A percentile compares a stretch with the other conserved stretches of the same genome.
Conservation (phyloP, 2,888 invertebrate genomes). For the Amaurobius ferox region DNA sequence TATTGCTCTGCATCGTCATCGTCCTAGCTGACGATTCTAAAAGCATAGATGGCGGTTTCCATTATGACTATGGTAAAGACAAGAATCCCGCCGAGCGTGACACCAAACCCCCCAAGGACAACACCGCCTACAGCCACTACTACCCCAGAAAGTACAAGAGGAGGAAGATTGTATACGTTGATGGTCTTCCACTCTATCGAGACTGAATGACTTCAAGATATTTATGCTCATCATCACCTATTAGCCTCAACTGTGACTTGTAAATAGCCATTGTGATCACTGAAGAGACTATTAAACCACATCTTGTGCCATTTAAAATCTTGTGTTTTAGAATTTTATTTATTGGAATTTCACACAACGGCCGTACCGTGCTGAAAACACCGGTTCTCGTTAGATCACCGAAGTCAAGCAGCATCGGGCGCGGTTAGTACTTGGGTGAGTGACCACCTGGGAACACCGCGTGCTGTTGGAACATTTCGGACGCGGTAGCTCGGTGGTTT, state of each 20-base stretch:
- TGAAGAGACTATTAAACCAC: neutral
- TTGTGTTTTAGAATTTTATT: no score
- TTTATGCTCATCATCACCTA: neutral
- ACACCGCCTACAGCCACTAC: slow-evolving; percentile 38
- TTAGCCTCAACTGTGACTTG: neutral
- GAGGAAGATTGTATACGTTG: slow-evolving; percentile 32
- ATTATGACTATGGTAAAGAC: slow-evolving; percentile 58
- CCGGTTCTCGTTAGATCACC: no score
- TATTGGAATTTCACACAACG: no score
- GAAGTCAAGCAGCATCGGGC: no score
- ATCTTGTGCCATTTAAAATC: neutral
- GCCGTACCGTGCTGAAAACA: no score
- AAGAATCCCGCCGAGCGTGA: neutral
- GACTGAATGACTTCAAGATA: slow-evolving; percentile 22
- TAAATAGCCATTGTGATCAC: neutral
- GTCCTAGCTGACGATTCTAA: slow-evolving; percentile 36
- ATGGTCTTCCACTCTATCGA: slow-evolving; percentile 58
- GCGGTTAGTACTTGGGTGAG: no score
- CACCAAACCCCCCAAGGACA: neutral
- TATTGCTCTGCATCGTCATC: slow-evolving; percentile 25
- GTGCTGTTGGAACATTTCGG: no score
- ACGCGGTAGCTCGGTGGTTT: no score
- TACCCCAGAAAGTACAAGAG: slow-evolving; percentile 44
- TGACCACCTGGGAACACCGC: no score
- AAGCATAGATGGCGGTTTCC: slow-evolving; percentile 60